These are phyloP conservation scores for Tromatobia lineatoria DNA, from an alignment of 2,888 invertebrate species.

Conservation along the genomic window DNA sequence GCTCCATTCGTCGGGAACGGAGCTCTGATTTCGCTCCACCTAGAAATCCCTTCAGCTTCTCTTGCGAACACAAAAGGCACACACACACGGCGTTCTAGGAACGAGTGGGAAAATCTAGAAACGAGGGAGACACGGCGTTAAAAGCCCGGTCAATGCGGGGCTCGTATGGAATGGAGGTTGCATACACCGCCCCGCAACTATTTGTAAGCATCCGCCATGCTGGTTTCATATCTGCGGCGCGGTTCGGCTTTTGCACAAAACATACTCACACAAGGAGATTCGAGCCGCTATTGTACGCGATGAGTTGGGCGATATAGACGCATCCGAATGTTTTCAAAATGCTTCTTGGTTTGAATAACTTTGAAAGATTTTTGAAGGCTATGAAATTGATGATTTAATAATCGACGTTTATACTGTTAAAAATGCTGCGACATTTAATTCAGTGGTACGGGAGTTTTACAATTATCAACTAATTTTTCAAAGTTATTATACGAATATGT, in stretches of 20 bases:
- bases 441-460: too few relatives aligned
- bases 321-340: too few relatives aligned
- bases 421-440: too few relatives aligned
- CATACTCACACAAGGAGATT: constrained; percentile 63
- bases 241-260: constrained; percentile 82
- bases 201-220: constrained; percentile 85
- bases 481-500: too few relatives aligned
- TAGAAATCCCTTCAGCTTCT: constrained; percentile 36
- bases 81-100: neutral
- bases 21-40: constrained; percentile 49
- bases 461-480: too few relatives aligned
- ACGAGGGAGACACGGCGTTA: constrained; percentile 34
- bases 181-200: constrained; percentile 83
- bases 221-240: constrained; percentile 82
- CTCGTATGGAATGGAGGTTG: constrained; percentile 70
- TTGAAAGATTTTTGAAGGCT: too few relatives aligned
- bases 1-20: constrained; percentile 8
- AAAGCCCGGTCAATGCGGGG: constrained; percentile 9
- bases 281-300: constrained; percentile 71
- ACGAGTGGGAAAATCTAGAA: constrained; percentile 35
- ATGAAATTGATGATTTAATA: too few relatives aligned
- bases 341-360: too few relatives aligned
- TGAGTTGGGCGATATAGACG: too few relatives aligned
- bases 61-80: constrained; percentile 35
- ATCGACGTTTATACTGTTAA: too few relatives aligned